Base-by-base conservation (phyloP, 2,113 vertebrate genomes). In the Calypte anna region DNA sequence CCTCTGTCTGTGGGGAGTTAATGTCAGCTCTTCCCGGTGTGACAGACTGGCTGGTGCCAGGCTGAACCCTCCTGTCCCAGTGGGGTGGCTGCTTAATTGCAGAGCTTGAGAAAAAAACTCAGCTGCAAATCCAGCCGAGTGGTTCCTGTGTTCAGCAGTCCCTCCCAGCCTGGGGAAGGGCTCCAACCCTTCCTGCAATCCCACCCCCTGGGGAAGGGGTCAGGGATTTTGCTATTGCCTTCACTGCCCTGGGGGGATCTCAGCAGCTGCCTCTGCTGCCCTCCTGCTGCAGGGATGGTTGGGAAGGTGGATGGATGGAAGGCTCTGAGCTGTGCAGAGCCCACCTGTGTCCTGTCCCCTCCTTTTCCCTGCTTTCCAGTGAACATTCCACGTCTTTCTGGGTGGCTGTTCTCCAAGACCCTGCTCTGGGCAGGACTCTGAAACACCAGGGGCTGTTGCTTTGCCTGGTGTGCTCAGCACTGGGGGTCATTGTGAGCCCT, bases 1-100 rank as follows among this genome's bases (percentile, higher is more conserved):
- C 76, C 46, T 48, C 79, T 64, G 62, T 20, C 63, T 76, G 90
- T 10, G 46, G 72, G 63, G 58, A 83, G 59, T 66, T 90, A 51
- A 70, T 80, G 86, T 9, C 69, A 85, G 92, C 88, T 66, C 88
- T 88, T 23, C 62, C 78, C 75, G 11, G 75, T 1, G 0, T 20
- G 58, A 31, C 93, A 91, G 93, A 94, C 92, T 88, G 91, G 21
- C 88, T 91, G 95, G 76, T 88, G 96, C 90, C 92, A 81, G 92
- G 36, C 90, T 48, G 15, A 27, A 24, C 69, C n/a, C 0, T 30
- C 78, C 55, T 3, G 13, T 12, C 27, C 82, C 1, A 0, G 3
- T 18, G 36, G 55, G 40, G 80, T 81, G 1, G 0, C n/a, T 0
- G 1, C 12, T 10, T 68, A 61, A 91, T 82, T 93, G 95, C 63